phyloP scores from a whole-genome alignment of 2,113 vertebrate species.

The Gymnocephalus cernua region DNA sequence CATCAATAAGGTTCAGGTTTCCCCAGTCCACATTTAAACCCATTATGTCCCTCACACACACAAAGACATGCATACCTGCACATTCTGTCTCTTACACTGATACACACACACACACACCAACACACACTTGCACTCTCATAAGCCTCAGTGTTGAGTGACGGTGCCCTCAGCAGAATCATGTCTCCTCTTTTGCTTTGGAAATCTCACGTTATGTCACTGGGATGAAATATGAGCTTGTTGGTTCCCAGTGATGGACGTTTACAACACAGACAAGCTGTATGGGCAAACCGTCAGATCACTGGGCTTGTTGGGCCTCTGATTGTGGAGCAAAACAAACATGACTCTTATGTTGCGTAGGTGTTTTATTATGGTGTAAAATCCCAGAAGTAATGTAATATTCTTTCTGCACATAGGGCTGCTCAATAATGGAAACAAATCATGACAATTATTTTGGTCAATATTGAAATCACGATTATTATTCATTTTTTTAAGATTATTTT shows the following conservation, averaged over 20 bases:
- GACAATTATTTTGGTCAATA: no score
- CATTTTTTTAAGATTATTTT: no score
- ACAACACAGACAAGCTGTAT: slow-evolving; percentile 1
- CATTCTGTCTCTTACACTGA: slow-evolving; percentile 41
- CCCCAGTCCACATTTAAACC: slow-evolving; percentile 46
- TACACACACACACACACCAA: slow-evolving; percentile 18
- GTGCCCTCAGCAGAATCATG: slow-evolving; percentile 59
- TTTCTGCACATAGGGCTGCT: no score
- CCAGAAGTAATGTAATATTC: background rate
- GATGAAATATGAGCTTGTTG: slow-evolving; percentile 60
- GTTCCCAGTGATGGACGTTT: slow-evolving; percentile 28
- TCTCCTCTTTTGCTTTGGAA: slow-evolving; percentile 70
- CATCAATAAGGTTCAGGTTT: slow-evolving; percentile 71
- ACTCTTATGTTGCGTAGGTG: background rate
- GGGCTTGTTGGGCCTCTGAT: no score
- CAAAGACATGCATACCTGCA: slow-evolving; percentile 52
- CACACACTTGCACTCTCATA: slow-evolving; percentile 58
- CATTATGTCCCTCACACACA: slow-evolving; percentile 54
- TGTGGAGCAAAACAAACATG: no score
- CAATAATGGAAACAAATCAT: no score
- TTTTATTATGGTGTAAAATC: no score
- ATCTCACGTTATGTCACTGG: slow-evolving; percentile 55
- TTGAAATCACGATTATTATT: no score
- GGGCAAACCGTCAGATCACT: background rate
- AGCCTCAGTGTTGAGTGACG: slow-evolving; percentile 72